phyloP scores from a whole-genome alignment of 2,113 vertebrate species.

The Lonchura striata region DNA sequence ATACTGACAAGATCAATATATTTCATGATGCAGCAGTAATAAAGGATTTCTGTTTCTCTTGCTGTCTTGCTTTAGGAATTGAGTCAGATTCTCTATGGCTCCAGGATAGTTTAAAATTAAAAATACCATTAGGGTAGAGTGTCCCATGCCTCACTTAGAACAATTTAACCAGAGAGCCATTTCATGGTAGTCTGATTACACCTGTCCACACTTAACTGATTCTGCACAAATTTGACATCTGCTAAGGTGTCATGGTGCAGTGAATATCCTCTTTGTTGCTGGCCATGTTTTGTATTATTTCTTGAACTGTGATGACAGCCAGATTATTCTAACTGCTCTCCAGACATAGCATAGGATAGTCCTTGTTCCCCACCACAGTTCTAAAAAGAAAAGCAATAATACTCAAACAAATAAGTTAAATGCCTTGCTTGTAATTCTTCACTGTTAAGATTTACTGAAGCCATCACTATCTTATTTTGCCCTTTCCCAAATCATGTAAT shows the following conservation, averaged over 20 bases:
- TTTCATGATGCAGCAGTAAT: background rate
- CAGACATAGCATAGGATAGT: background rate
- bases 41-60: background rate
- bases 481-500: background rate
- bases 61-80: background rate
- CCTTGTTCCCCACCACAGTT: background rate
- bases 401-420: background rate
- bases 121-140: background rate
- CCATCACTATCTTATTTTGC: background rate
- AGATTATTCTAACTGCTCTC: background rate
- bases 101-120: background rate
- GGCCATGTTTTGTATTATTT: constrained; percentile 29
- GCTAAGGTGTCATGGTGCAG: background rate
- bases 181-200: constrained; percentile 40
- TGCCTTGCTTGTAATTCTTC: background rate
- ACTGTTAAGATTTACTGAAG: background rate
- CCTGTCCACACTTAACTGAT: constrained; percentile 41
- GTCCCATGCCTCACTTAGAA: background rate
- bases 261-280: background rate
- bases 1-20: background rate
- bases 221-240: constrained; percentile 39
- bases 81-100: background rate
- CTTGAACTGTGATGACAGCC: background rate
- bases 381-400: background rate
- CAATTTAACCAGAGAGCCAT: background rate